phyloP scores from a whole-genome alignment of 2,888 invertebrate species.

The Zhuqinia jingwanae region DNA sequence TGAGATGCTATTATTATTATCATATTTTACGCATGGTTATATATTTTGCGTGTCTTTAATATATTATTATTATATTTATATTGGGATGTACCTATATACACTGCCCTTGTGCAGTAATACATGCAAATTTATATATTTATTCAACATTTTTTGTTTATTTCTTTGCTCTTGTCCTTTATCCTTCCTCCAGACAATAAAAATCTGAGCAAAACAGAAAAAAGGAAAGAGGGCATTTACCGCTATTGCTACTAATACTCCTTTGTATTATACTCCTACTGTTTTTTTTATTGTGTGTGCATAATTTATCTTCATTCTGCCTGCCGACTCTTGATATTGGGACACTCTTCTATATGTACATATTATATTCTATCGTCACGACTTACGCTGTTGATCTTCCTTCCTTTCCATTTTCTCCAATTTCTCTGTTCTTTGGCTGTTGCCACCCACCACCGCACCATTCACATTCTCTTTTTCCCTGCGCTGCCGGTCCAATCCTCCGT shows the following conservation, averaged over 20 bases:
- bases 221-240: neutral
- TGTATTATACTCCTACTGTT: neutral
- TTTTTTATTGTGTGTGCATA: slow-evolving; percentile 5
- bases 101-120: too few relatives aligned
- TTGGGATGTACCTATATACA: too few relatives aligned
- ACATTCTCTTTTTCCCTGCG: too few relatives aligned
- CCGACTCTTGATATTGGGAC: neutral
- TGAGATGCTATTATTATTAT: too few relatives aligned
- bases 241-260: neutral
- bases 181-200: slow-evolving; percentile 44
- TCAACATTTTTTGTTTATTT: slow-evolving; percentile 1
- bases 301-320: slow-evolving; percentile 23
- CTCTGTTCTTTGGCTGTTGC: neutral
- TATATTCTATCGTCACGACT: slow-evolving; percentile 11
- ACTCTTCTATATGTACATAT: neutral
- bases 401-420: slow-evolving; percentile 19
- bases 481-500: slow-evolving; percentile 30
- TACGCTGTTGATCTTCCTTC: slow-evolving; percentile 9
- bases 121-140: neutral
- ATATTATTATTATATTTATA: too few relatives aligned
- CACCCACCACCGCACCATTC: neutral
- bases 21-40: too few relatives aligned
- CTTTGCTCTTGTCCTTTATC: slow-evolving; percentile 14
- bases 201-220: neutral
- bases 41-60: too few relatives aligned